A percentile compares a stretch with the other conserved stretches of the same genome.
These are phyloP conservation scores for Archilochus colubris DNA, from an alignment of 2,113 vertebrate genomes.

Conservation along the genomic window DNA sequence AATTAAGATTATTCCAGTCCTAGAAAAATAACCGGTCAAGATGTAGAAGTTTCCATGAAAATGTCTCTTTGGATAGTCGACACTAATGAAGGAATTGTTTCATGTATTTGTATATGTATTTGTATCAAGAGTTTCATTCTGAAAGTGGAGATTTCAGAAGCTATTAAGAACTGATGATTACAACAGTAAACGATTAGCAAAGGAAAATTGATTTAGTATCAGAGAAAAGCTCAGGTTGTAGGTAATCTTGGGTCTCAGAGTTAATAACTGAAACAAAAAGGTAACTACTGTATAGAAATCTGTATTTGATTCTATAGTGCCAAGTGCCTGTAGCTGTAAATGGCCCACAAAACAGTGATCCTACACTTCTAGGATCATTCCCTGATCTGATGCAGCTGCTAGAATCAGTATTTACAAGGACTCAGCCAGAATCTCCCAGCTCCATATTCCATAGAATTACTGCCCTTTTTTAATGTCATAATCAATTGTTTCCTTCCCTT, in stretches of 20 bases:
- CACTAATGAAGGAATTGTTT: neutral
- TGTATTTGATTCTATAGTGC: neutral
- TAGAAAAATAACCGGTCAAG: slow-evolving; percentile 1
- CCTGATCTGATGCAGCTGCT: neutral
- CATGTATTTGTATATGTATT: neutral
- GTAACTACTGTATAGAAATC: neutral
- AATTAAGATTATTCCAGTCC: neutral
- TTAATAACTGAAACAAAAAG: slow-evolving; percentile 24
- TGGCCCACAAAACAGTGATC: neutral
- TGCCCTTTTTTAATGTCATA: neutral
- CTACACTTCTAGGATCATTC: neutral
- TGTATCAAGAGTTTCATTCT: too few species aligned
- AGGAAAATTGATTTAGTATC: slow-evolving; percentile 44
- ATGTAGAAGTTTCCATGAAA: neutral
- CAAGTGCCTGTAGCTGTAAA: neutral
- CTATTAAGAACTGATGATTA: neutral
- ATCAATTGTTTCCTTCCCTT: neutral
- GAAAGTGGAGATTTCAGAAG: neutral
- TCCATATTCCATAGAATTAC: neutral
- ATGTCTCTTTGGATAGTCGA: neutral
- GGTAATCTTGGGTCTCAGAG: neutral
- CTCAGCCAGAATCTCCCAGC: neutral
- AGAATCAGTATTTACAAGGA: neutral
- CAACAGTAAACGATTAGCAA: slow-evolving; percentile 30
- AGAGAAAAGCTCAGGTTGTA: slow-evolving; percentile 27